phyloP scores from a whole-genome alignment of 2,888 invertebrate genomes.

The Cantharis flavilabris region DNA sequence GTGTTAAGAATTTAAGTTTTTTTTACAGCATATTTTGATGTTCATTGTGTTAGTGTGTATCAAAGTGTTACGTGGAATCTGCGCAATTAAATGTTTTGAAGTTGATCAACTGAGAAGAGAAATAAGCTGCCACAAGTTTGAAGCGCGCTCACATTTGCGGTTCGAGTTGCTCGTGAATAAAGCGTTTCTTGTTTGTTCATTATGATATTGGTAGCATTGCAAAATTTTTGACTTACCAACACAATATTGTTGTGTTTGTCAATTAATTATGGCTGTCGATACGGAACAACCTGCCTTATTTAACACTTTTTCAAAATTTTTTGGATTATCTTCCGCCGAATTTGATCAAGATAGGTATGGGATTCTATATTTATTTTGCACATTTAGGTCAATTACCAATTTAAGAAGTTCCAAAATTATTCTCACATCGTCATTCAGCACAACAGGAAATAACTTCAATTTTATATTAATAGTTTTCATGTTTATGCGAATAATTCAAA shows the following conservation, averaged over 20 bases:
- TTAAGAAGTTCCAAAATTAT: neutral
- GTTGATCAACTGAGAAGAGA: conserved; percentile 25
- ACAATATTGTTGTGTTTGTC: neutral
- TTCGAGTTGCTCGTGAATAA: neutral
- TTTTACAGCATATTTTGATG: neutral
- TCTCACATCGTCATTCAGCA: neutral
- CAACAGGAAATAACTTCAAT: neutral
- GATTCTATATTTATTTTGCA: neutral
- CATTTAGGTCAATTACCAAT: neutral
- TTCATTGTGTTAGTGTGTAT: neutral
- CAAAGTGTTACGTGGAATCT: conserved; percentile 11
- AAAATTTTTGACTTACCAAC: neutral
- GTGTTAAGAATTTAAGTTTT: neutral
- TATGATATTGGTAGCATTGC: neutral
- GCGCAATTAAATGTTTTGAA: conserved; percentile 16
- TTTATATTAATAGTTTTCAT: neutral
- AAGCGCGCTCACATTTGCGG: conserved; percentile 3
- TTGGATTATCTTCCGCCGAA: conserved; percentile 39
- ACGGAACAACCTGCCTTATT: conserved; percentile 43
- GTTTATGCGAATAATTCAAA: neutral
- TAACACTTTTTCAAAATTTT: conserved; percentile 43
- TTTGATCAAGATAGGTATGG: conserved; percentile 49
- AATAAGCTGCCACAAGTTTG: conserved; percentile 1
- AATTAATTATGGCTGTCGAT: conserved; percentile 35
- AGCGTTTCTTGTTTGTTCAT: neutral